phyloP scores from a whole-genome alignment of 2,113 vertebrate species.

The Aptenodytes forsteri region DNA sequence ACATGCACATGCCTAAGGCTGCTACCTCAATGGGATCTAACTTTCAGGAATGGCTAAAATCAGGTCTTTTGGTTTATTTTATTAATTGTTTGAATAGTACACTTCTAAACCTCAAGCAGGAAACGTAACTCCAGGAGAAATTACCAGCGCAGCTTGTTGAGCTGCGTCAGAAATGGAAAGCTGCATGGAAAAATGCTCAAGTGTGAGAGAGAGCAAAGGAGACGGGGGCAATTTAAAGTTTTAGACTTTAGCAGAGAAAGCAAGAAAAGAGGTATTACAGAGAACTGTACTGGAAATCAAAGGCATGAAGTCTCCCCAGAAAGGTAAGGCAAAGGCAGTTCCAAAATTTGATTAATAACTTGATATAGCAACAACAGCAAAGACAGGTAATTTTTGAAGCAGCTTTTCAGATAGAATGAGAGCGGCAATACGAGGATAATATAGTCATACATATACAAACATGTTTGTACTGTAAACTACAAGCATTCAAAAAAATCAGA shows the following conservation, averaged over 20 bases:
- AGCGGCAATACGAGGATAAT: accelerated
- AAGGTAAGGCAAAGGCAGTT: neutral
- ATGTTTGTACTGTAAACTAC: neutral
- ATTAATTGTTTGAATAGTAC: neutral
- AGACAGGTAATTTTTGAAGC: neutral
- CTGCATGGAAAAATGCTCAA: neutral
- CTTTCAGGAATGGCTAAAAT: neutral
- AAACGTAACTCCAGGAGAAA: neutral
- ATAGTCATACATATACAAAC: neutral
- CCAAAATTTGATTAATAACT: neutral
- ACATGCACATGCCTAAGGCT: neutral
- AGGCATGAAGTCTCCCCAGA: neutral
- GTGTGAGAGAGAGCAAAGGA: neutral
- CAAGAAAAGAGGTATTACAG: neutral
- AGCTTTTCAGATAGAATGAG: neutral
- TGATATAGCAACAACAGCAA: neutral
- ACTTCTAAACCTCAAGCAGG: neutral
- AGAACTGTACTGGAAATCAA: neutral
- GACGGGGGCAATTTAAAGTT: neutral
- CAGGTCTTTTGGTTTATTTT: neutral
- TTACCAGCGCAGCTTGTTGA: neutral
- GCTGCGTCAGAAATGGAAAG: neutral
- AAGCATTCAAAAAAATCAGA: neutral
- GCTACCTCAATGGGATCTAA: neutral
- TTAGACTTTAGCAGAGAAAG: neutral